Percentiles rank a stretch among this genome's conserved stretches.
Conservation (phyloP, 2,797 vertebrate species). For the Notolepis coatsorum region DNA sequence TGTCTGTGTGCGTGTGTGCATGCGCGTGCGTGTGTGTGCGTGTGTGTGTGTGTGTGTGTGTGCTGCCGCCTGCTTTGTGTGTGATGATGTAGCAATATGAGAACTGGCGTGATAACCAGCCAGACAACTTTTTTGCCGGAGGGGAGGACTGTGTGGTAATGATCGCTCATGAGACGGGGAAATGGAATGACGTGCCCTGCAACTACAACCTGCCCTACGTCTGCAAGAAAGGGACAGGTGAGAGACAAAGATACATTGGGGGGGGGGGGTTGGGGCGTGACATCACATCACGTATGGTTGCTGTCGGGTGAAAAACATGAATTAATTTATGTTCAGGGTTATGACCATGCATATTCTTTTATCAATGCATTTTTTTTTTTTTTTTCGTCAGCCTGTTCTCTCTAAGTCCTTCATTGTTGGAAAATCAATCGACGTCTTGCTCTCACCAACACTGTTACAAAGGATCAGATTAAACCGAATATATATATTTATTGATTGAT, state of each 20-base stretch:
- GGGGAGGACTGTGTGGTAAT: conserved; percentile 98
- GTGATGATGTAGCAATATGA: conserved; percentile 90
- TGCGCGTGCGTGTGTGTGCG: conserved; percentile 13
- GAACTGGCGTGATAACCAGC: conserved; percentile 96
- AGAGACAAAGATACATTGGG: conserved; percentile 20
- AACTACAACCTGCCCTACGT: conserved; percentile 99
- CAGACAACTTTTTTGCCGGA: conserved; percentile 98
- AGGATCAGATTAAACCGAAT: no score
- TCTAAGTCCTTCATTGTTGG: no score
- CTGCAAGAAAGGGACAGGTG: conserved; percentile 99
- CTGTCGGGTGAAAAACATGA: no score
- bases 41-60: conserved; percentile 7
- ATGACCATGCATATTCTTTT: no score
- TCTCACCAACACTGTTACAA: no score
- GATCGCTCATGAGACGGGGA: conserved; percentile 94
- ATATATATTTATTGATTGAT: no score
- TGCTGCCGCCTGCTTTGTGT: neutral
- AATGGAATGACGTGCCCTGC: conserved; percentile 98
- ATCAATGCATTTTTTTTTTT: no score
- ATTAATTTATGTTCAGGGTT: no score
- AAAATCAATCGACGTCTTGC: no score
- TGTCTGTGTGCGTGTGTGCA: conserved; percentile 4
- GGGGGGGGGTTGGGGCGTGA: neutral
- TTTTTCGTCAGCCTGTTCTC: no score
- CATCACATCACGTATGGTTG: no score